These are phyloP conservation scores for Prunella himalayana DNA, from an alignment of 2,113 vertebrate species.

Conservation along the genomic window DNA sequence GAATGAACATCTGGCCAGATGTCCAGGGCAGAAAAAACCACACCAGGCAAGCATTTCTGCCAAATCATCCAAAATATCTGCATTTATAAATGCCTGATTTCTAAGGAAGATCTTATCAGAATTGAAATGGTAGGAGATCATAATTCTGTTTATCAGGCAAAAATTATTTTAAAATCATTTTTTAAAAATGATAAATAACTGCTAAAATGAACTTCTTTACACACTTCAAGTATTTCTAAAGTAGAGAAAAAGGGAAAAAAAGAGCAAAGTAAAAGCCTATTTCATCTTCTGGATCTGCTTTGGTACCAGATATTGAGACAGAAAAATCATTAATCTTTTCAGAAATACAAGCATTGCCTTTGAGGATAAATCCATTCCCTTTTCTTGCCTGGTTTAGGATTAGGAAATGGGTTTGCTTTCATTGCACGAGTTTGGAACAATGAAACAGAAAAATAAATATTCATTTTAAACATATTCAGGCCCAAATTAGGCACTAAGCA, in stretches of 20 bases:
- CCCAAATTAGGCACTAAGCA: not conserved
- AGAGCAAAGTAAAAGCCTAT: not conserved
- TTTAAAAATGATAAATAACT: rapidly evolving
- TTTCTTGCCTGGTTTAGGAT: not conserved
- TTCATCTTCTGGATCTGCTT: not conserved
- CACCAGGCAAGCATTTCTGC: not conserved
- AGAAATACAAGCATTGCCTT: not conserved
- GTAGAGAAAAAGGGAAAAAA: not conserved
- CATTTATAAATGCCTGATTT: not conserved
- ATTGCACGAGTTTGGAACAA: not conserved
- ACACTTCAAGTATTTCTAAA: not conserved
- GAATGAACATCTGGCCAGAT: not conserved
- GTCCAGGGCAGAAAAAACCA: not conserved
- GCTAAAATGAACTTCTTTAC: not conserved
- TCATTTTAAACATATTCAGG: not conserved
- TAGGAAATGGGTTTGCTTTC: not conserved
- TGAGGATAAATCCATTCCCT: not conserved
- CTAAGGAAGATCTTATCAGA: not conserved
- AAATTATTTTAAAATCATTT: not conserved
- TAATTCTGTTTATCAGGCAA: not conserved
- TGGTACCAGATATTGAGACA: not conserved
- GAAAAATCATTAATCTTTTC: not conserved
- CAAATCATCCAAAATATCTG: not conserved
- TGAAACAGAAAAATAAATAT: not conserved
- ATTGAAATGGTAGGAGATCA: not conserved